A percentile compares a stretch with the other conserved stretches of the same genome.
Evolutionary conservation across 1,140 invertebrate species (phyloP).

Genomic region (Littorina saxatilis): DNA sequence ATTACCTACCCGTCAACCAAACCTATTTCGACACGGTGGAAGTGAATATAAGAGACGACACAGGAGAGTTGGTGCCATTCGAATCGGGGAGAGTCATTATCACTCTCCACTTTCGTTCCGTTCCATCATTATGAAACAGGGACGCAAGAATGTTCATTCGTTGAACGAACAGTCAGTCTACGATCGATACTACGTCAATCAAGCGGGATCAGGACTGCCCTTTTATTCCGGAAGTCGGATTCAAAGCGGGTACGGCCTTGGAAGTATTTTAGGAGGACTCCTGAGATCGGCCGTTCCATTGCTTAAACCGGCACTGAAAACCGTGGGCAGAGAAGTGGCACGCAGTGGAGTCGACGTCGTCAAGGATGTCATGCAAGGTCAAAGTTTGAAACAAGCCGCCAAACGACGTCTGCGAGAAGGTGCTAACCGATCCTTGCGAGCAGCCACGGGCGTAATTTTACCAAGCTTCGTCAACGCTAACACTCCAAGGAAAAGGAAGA

Average conservation of each 20-base stretch:
- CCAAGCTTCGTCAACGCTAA: neutral
- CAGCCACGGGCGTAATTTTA: neutral
- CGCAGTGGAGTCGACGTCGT: neutral
- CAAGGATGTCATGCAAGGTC: slow-evolving; percentile 8
- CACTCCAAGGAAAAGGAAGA: slow-evolving; percentile 15
- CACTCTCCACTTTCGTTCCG: slow-evolving; percentile 14
- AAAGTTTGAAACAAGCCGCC: slow-evolving; percentile 14
- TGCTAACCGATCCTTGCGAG: slow-evolving; percentile 1
- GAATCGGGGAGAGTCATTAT: neutral
- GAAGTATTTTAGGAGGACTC: neutral
- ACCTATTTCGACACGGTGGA: slow-evolving; percentile 20
- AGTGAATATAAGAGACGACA: slow-evolving; percentile 31
- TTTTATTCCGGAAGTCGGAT: slow-evolving; percentile 8
- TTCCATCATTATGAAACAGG: neutral
- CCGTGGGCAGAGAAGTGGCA: slow-evolving; percentile 6
- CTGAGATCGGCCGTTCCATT: neutral
- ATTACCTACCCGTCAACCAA: slow-evolving; percentile 2
- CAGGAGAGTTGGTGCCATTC: slow-evolving; percentile 17
- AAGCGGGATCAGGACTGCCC: slow-evolving; percentile 13
- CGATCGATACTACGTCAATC: neutral
- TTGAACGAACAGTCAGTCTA: neutral
- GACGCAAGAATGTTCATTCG: neutral
- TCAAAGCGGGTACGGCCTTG: neutral
- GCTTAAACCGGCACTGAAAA: slow-evolving; percentile 3
- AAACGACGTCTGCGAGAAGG: neutral